Evolutionary conservation across 1,140 invertebrate genomes (phyloP).

Genomic region (Scaptomyza graminum): DNA sequence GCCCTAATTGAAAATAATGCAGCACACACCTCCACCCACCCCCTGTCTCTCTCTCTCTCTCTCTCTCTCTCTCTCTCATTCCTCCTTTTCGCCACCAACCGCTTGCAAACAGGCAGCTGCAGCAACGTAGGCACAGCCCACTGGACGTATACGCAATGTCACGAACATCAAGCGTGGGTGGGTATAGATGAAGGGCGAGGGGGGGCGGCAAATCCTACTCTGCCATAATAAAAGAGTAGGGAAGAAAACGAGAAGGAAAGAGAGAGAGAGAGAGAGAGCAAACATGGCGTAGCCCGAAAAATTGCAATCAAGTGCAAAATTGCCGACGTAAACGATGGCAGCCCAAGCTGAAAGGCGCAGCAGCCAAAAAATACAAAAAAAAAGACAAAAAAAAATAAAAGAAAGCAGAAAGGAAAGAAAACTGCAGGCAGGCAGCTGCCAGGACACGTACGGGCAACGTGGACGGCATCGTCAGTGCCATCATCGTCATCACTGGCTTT

Average conservation of each 20-base stretch:
- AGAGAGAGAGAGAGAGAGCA: conserved; percentile 17
- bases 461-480: conserved; percentile 40
- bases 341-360: conserved; percentile 1
- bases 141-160: conserved; percentile 78
- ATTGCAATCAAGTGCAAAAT: conserved; percentile 83
- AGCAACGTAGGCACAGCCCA: conserved; percentile 48
- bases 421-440: conserved; percentile 75
- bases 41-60: neutral
- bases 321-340: conserved; percentile 80
- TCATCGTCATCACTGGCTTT: conserved; percentile 42
- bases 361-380: conserved; percentile 14
- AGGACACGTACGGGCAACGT: conserved; percentile 75
- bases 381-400: conserved; percentile 3
- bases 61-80: too few relatives aligned
- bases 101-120: conserved; percentile 6
- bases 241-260: conserved; percentile 12
- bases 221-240: neutral
- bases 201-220: neutral
- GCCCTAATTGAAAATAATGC: conserved; percentile 81
- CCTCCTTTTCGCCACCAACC: too few relatives aligned
- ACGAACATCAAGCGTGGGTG: conserved; percentile 39
- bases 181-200: neutral
- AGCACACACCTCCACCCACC: neutral
- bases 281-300: conserved; percentile 79
- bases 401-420: conserved; percentile 23